Evolutionary conservation across 2,797 vertebrate species (phyloP).

Genomic region (Trachurus trachurus): DNA sequence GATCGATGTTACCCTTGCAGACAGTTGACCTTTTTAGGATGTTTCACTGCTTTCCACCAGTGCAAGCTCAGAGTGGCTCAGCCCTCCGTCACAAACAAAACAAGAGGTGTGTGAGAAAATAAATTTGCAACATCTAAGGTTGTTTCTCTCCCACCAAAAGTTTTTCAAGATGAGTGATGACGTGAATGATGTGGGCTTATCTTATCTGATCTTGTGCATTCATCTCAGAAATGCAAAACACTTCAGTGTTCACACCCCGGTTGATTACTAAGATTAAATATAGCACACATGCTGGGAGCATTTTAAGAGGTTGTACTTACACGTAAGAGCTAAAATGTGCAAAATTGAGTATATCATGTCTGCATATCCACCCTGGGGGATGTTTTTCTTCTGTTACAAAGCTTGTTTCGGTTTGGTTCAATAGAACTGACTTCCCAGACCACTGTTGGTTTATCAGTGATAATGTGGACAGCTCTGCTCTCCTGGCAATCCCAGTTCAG

Average conservation of each 20-base stretch:
- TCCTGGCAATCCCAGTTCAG: constrained; percentile 20
- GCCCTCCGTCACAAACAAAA: background rate
- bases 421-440: background rate
- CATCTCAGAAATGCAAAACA: background rate
- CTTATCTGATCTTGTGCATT: background rate
- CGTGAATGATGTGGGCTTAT: background rate
- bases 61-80: background rate
- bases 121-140: background rate
- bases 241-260: background rate
- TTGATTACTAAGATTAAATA: constrained; percentile 3
- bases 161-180: constrained; percentile 5
- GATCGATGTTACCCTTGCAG: background rate
- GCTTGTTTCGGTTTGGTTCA: background rate
- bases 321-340: background rate
- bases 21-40: constrained; percentile 15
- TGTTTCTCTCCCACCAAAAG: constrained; percentile 15
- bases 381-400: background rate
- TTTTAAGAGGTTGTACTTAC: background rate
- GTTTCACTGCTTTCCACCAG: background rate
- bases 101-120: background rate
- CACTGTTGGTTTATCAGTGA: background rate
- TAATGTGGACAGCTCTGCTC: background rate
- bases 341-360: background rate
- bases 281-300: background rate
- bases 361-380: background rate